These are phyloP conservation scores for Triplophysa dalaica DNA, from an alignment of 2,113 vertebrate species.

Conservation along the genomic window DNA sequence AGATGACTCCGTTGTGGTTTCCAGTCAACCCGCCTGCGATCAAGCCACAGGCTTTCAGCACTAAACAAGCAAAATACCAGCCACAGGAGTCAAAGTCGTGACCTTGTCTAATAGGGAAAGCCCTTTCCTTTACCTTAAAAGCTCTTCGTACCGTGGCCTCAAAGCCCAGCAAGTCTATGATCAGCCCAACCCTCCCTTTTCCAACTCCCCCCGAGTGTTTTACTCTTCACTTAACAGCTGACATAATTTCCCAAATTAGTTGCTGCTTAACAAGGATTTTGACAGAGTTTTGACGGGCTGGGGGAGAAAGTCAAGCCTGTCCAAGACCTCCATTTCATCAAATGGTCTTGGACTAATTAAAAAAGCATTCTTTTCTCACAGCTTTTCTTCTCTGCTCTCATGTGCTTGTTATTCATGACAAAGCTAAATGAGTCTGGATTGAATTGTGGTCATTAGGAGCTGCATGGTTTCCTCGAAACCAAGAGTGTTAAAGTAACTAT, in stretches of 20 bases:
- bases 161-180: slow-evolving; percentile 31
- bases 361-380: slow-evolving; percentile 76
- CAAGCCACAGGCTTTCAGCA: slow-evolving; percentile 56
- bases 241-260: slow-evolving; percentile 78
- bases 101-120: slow-evolving; percentile 62
- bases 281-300: slow-evolving; percentile 74
- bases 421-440: slow-evolving; percentile 69
- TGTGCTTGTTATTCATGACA: slow-evolving; percentile 82
- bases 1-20: slow-evolving; percentile 62
- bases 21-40: slow-evolving; percentile 61
- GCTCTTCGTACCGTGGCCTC: slow-evolving; percentile 54
- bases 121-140: slow-evolving; percentile 60
- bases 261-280: slow-evolving; percentile 73
- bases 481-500: too few relatives aligned
- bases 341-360: slow-evolving; percentile 82
- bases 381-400: slow-evolving; percentile 75
- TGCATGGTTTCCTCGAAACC: not conserved
- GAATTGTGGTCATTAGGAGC: slow-evolving; percentile 45
- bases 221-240: slow-evolving; percentile 79
- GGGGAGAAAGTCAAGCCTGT: slow-evolving; percentile 83
- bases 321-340: slow-evolving; percentile 71
- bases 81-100: slow-evolving; percentile 62
- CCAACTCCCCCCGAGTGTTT: slow-evolving; percentile 53
- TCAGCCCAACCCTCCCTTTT: slow-evolving; percentile 1
- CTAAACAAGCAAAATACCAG: slow-evolving; percentile 59